These are phyloP conservation scores for Colossoma macropomum DNA, from an alignment of 2,113 vertebrate genomes.

Conservation along the genomic window DNA sequence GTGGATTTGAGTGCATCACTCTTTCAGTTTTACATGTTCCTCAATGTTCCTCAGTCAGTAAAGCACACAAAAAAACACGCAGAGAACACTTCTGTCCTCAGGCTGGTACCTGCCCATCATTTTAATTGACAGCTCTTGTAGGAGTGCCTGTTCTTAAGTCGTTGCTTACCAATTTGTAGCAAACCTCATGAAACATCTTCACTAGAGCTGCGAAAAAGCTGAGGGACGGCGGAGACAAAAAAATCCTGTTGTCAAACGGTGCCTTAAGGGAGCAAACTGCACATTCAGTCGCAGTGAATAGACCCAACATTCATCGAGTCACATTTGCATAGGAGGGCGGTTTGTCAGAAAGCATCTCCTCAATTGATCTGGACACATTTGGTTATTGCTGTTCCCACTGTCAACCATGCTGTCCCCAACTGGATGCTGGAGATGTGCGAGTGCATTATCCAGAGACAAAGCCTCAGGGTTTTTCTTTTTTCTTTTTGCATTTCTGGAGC, in stretches of 20 bases:
- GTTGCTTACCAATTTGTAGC: conserved; percentile 35
- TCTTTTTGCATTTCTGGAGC: not conserved
- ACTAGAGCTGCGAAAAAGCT: conserved; percentile 27
- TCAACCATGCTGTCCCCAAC: conserved; percentile 6
- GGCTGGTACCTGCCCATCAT: conserved; percentile 50
- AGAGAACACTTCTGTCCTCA: conserved; percentile 42
- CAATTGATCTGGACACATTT: conserved; percentile 41
- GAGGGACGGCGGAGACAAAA: conserved; percentile 16
- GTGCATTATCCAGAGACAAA: not conserved
- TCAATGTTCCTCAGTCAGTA: conserved; percentile 16
- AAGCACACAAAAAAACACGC: conserved; percentile 28
- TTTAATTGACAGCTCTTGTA: conserved; percentile 49
- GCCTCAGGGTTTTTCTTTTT: conserved; percentile 9
- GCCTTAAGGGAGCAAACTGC: conserved; percentile 35
- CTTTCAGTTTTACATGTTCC: conserved; percentile 22
- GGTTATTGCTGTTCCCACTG: conserved; percentile 25
- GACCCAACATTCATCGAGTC: conserved; percentile 9
- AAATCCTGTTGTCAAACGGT: conserved; percentile 43
- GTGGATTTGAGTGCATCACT: conserved; percentile 33
- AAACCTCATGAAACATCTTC: conserved; percentile 49
- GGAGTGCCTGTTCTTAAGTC: conserved; percentile 43
- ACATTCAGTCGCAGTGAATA: conserved; percentile 29
- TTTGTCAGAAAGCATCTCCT: conserved; percentile 27
- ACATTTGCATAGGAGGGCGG: conserved; percentile 37
- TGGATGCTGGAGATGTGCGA: conserved; percentile 24